Base-by-base conservation (phyloP, 1,140 invertebrate genomes). In the Pissodes strobi region DNA sequence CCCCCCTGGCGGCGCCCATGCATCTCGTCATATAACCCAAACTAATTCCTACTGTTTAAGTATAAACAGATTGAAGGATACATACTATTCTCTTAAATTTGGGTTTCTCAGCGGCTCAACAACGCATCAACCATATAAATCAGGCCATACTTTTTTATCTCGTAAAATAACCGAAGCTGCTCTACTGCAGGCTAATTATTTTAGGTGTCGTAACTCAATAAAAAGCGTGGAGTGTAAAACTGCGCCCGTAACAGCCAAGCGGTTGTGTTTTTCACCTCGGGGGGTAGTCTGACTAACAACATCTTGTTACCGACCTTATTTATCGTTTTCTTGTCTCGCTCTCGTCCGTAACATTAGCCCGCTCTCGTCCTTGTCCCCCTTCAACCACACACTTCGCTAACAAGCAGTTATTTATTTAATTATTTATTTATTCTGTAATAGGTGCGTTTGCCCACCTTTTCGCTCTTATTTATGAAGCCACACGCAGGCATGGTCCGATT, bases 321-420 rank as follows among this genome's bases (percentile, higher is more conserved):
- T 77, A 77, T 77, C 74, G 74, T 72, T 61, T 52, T 49, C 19
- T 52, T 37, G 8, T 74, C 70, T 67, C 61, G 52, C 2, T 72
- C 58, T 61, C 13, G 25, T 45, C 38, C 61, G 49, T 27, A 30
- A 8, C 15, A n/a, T n/a, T n/a, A 77, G 76, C 17, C 10, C 30
- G 27, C 34, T 49, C 34, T 13, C 59, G 37, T 68, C 59, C 53
- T 60, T 45, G 43, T 67, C 23, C 30, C 43, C 27, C 19, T 25
- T 18, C 56, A 72, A 69, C 74, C 76, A 77, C 76, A 77, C 74
- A 77, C 75, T 74, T 75, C 67, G 76, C 72, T 77, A 77, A 77
- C 76, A 77, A 77, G 76, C 74, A 69, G 73, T 76, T 75, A 76
- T 77, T 77, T 77, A 77, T 77, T 76, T 76, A 77, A 77, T 77